Evolutionary conservation across 2,888 invertebrate genomes (phyloP).

Genomic region (Agrotis puta): DNA sequence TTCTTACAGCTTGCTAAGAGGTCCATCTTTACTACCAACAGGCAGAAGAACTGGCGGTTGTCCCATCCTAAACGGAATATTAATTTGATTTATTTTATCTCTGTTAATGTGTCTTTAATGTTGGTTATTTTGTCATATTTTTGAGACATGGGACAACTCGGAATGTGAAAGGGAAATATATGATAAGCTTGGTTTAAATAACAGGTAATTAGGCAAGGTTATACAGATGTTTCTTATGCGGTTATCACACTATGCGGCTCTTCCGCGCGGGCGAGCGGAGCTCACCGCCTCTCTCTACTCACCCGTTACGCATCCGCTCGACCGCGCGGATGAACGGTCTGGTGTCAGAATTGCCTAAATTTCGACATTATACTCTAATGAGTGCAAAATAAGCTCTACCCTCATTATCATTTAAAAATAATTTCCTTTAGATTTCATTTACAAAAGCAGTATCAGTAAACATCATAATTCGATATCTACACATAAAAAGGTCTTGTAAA

Average conservation of each 20-base stretch:
- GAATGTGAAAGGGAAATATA: conserved; percentile 21
- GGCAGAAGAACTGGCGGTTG: not conserved
- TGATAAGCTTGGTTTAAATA: conserved; percentile 9
- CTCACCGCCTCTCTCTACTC: too few species aligned
- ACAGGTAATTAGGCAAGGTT: not conserved
- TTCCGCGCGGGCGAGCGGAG: too few species aligned
- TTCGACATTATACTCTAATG: conserved; percentile 31
- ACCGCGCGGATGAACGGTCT: too few species aligned
- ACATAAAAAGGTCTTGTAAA: conserved; percentile 44
- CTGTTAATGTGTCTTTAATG: conserved; percentile 1
- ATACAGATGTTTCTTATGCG: too few species aligned
- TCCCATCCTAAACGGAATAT: conserved; percentile 12
- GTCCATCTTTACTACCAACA: conserved; percentile 20
- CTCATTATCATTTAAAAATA: conserved; percentile 21
- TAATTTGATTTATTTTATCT: conserved; percentile 26
- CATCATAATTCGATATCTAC: conserved; percentile 46
- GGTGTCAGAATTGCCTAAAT: not conserved
- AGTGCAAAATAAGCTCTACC: conserved; percentile 23
- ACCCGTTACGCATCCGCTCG: too few species aligned
- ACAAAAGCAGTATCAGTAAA: conserved; percentile 43
- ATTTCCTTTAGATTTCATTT: conserved; percentile 1
- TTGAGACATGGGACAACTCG: not conserved
- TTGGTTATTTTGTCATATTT: conserved; percentile 9
- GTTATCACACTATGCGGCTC: too few species aligned
- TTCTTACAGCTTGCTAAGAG: not conserved